These are phyloP conservation scores for Leptopilina boulardi DNA, from an alignment of 1,140 invertebrate genomes.

Conservation along the genomic window DNA sequence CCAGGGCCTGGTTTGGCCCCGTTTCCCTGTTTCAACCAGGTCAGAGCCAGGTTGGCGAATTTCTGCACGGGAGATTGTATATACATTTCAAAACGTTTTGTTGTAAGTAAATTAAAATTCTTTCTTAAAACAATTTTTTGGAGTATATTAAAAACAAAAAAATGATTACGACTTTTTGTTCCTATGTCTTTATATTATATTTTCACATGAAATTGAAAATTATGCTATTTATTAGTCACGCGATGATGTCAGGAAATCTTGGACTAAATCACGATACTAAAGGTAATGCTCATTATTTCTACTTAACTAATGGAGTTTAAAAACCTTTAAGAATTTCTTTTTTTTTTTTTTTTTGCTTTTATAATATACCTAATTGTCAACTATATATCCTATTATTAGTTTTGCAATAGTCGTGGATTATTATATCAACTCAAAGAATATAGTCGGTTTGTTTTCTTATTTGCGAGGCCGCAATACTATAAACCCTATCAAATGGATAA, in stretches of 20 bases:
- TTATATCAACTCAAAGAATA: not conserved
- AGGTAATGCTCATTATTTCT: conserved; percentile 7
- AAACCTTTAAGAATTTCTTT: conserved; percentile 1
- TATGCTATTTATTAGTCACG: not conserved
- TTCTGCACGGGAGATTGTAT: too few species aligned
- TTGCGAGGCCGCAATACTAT: not conserved
- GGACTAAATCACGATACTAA: not conserved
- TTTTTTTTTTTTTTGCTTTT: too few species aligned
- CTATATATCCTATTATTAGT: not conserved
- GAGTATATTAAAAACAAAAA: too few species aligned
- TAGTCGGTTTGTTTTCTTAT: not conserved
- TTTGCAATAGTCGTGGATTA: conserved; percentile 10
- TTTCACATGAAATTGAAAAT: conserved; percentile 6
- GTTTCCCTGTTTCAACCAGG: too few species aligned
- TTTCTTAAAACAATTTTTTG: too few species aligned
- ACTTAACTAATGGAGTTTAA: not conserved
- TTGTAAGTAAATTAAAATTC: too few species aligned
- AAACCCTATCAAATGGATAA: not conserved
- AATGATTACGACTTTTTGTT: too few species aligned
- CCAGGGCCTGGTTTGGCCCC: too few species aligned
- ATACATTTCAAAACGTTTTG: too few species aligned
- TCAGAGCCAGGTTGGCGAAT: too few species aligned
- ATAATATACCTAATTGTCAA: conserved; percentile 19
- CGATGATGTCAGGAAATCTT: conserved; percentile 1
- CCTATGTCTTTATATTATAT: too few species aligned